Conservation (phyloP, 2,888 invertebrate genomes). For the Platycheirus albimanus region DNA sequence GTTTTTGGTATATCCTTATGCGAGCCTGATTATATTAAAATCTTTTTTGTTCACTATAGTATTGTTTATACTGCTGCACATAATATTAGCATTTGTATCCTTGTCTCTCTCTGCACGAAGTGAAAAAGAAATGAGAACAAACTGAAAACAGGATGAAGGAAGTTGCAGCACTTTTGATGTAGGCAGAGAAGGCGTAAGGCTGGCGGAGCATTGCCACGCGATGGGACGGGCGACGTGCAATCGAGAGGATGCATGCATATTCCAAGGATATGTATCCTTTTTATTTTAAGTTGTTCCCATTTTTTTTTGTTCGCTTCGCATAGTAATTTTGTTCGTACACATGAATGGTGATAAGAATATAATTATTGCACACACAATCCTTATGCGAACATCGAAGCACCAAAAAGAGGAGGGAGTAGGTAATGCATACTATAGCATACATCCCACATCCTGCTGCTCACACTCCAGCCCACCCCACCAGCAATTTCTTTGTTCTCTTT, state of each 20-base stretch:
- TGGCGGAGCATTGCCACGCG: no score
- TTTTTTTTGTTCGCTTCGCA: conserved; percentile 21
- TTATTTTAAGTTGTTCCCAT: conserved; percentile 44
- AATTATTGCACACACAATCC: conserved; percentile 55
- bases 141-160: conserved; percentile 15
- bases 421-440: not conserved
- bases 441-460: not conserved
- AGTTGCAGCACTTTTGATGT: conserved; percentile 11
- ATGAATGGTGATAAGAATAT: conserved; percentile 67
- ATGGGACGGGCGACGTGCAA: no score
- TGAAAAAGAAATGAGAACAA: conserved; percentile 40
- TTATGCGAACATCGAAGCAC: conserved; percentile 20
- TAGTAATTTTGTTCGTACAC: conserved; percentile 41
- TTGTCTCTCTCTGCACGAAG: conserved; percentile 32
- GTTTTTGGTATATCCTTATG: not conserved
- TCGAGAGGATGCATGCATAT: conserved; percentile 36
- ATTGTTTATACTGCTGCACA: conserved; percentile 54
- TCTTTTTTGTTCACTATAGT: conserved; percentile 39
- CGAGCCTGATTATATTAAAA: conserved; percentile 51
- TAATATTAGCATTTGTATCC: conserved; percentile 56
- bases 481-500: conserved; percentile 34
- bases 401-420: not conserved
- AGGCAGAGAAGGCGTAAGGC: not conserved
- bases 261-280: conserved; percentile 27
- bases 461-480: not conserved